These are phyloP conservation scores for Diloba caeruleocephala DNA, from an alignment of 2,888 invertebrate genomes.

Conservation along the genomic window DNA sequence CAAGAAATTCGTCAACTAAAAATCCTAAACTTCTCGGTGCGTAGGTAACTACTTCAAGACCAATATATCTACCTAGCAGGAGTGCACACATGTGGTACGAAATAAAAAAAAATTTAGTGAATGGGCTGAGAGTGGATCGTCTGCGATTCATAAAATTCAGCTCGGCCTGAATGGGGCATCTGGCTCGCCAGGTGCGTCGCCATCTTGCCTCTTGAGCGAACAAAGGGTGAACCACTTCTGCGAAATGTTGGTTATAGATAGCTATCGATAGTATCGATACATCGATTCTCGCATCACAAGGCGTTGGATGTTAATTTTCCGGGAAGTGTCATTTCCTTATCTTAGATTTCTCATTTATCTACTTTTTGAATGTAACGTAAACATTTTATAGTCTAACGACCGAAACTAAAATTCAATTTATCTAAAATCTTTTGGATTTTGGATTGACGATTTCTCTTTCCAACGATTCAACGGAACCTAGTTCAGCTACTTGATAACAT, in stretches of 20 bases:
- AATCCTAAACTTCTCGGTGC: slow-evolving; percentile 25
- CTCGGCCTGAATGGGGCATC: slow-evolving; percentile 79
- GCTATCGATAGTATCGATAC: slow-evolving; percentile 40
- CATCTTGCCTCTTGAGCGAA: slow-evolving; percentile 65
- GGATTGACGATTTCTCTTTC: too few species aligned
- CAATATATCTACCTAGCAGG: slow-evolving; percentile 40
- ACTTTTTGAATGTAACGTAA: slow-evolving; percentile 19
- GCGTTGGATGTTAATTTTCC: slow-evolving; percentile 16
- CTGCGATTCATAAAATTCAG: slow-evolving; percentile 84
- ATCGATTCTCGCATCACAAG: slow-evolving; percentile 29
- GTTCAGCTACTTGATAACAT: slow-evolving; percentile 25
- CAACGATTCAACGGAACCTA: slow-evolving; percentile 35
- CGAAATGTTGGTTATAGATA: slow-evolving; percentile 54
- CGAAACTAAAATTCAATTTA: too few species aligned
- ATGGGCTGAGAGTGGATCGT: slow-evolving; percentile 70
- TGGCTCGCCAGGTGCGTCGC: slow-evolving; percentile 79
- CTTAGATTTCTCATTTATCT: slow-evolving; percentile 28
- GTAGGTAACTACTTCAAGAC: slow-evolving; percentile 26
- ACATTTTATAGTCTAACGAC: too few species aligned
- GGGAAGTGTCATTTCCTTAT: slow-evolving; percentile 25
- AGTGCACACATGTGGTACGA: slow-evolving; percentile 58
- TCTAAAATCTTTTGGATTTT: too few species aligned
- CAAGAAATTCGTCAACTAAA: slow-evolving; percentile 16
- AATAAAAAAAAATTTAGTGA: slow-evolving; percentile 72
- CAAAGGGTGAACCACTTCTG: slow-evolving; percentile 69